Base-by-base conservation (phyloP, 30 jellyfish, hydroid and myxozoan genomes). In the Hydra vulgaris region DNA sequence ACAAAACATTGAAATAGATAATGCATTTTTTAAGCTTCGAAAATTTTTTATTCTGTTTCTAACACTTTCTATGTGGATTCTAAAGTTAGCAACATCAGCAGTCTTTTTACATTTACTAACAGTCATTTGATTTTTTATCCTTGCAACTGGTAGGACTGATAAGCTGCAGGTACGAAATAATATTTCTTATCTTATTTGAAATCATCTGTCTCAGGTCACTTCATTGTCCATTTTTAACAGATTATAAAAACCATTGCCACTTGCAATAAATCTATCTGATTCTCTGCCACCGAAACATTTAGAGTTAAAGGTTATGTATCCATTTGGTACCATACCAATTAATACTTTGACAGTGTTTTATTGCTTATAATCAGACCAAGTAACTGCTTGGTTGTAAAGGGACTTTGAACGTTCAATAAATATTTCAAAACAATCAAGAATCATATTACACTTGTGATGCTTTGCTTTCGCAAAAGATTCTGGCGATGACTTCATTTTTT, bases 31-130 rank as follows among this genome's bases (percentile, higher is more conserved):
- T 67, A 86, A 80, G 71, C 79, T 80, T 74, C 87, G 81, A 27
- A 54, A 86, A 17, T 81, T 73, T 73, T 86, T 81, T 21, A 81
- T 67, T n/a, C n/a, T n/a, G n/a, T 21, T 80, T 16, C 79, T 79
- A 16, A 90, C 91, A 15, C 95, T 52, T 72, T 86, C 95, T 70
- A 74, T 86, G 69, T 86, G 86, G 26, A 80, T 73, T 24, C 86
- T 66, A 23, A 86, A 66, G 87, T 86, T 86, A 22, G 86, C 91
- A 20, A 85, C 80, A 19, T 72, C 86, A 21, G 54, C 70, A 7
- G 95, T 78, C 73, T 27, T 86, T 23, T 71, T 74, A 74, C 87
- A 80, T 53, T 80, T 87, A 52, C 77, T 67, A 25, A 86, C 15
- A 54, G 95, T 80, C 86, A 86, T 80, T 67, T 86, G 90, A 23